These are phyloP conservation scores for Epinephelus malabaricus DNA, from an alignment of 2,797 vertebrate species.

Conservation along the genomic window DNA sequence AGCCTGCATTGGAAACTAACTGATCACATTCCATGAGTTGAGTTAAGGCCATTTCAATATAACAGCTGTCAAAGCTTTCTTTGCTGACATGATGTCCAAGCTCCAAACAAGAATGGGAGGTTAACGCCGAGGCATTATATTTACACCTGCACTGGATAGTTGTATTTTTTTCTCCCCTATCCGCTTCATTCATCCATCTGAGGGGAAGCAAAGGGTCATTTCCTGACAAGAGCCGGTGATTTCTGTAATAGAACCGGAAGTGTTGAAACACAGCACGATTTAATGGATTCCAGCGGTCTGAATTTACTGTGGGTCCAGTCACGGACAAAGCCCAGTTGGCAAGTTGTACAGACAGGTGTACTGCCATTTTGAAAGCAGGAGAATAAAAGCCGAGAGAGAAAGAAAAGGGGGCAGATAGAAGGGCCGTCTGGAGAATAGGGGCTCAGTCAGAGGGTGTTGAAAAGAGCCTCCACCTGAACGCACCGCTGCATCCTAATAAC, in stretches of 20 bases:
- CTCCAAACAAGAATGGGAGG: background rate
- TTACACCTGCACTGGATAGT: background rate
- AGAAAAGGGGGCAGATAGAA: slow-evolving; percentile 53
- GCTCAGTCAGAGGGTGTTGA: slow-evolving; percentile 78
- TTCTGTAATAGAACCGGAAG: slow-evolving; percentile 35
- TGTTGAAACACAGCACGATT: slow-evolving; percentile 53
- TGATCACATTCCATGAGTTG: slow-evolving; percentile 1
- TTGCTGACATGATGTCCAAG: background rate
- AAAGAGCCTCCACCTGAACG: slow-evolving; percentile 82
- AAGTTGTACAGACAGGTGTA: slow-evolving; percentile 65
- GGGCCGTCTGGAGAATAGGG: slow-evolving; percentile 67
- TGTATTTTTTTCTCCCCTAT: slow-evolving; percentile 19
- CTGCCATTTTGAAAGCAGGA: slow-evolving; percentile 39
- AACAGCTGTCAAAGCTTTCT: slow-evolving; percentile 16
- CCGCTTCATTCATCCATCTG: slow-evolving; percentile 29
- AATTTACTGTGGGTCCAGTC: slow-evolving; percentile 49
- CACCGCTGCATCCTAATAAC: slow-evolving; percentile 85
- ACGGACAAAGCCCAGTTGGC: slow-evolving; percentile 52
- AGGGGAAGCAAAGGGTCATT: slow-evolving; percentile 33
- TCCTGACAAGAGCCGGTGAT: slow-evolving; percentile 49
- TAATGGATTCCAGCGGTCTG: slow-evolving; percentile 57
- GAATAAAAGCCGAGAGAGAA: slow-evolving; percentile 35
- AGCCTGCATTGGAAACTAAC: slow-evolving; percentile 26
- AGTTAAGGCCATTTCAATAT: background rate
- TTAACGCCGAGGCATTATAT: slow-evolving; percentile 23